A percentile compares a stretch with the other conserved stretches of the same genome.
phyloP scores from a whole-genome alignment of 2,113 vertebrate species.

The Verasper variegatus region DNA sequence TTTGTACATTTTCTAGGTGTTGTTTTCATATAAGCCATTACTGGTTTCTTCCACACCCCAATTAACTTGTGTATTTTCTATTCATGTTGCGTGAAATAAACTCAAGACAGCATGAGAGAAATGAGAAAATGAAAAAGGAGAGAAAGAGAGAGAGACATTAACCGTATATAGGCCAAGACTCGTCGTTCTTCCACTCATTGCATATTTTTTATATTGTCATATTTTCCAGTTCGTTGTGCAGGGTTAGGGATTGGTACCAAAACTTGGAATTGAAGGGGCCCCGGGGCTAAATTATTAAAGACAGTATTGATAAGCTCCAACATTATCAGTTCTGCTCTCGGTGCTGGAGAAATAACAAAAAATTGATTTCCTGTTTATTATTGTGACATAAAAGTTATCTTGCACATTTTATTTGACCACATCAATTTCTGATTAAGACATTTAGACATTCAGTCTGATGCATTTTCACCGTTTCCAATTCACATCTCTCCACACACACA shows the following conservation, averaged over 20 bases:
- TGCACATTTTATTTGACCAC: background rate
- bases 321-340: background rate
- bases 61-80: too few relatives aligned
- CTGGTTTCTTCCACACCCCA: too few relatives aligned
- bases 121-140: background rate
- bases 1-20: too few relatives aligned
- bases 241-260: too few relatives aligned
- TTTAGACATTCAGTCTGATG: background rate
- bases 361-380: background rate
- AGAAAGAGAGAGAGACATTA: background rate
- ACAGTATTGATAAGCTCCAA: background rate
- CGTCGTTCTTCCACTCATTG: too few relatives aligned
- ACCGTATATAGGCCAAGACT: background rate
- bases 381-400: background rate
- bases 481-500: background rate
- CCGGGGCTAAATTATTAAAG: background rate
- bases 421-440: background rate
- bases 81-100: too few relatives aligned
- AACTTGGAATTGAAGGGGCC: background rate
- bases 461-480: background rate
- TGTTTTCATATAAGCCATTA: too few relatives aligned
- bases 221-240: background rate
- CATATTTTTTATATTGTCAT: background rate
- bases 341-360: background rate
- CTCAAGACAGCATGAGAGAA: background rate